Conservation (phyloP, 2,888 invertebrate species). For the Phortica magna region DNA sequence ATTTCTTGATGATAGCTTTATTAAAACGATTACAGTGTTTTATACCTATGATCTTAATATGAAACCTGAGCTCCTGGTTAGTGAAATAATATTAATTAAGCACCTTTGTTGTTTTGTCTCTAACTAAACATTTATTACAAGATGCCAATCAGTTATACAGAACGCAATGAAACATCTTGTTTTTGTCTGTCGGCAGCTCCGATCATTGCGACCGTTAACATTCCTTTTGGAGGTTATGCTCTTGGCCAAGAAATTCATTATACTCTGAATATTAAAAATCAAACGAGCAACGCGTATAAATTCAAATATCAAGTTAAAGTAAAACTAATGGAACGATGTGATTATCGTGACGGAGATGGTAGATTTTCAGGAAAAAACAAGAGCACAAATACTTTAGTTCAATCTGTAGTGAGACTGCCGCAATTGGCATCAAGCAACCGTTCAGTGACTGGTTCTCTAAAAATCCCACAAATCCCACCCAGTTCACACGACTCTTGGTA, state of each 20-base stretch:
- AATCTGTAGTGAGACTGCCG: too few species aligned
- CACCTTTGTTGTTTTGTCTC: too few species aligned
- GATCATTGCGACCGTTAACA: conserved; percentile 48
- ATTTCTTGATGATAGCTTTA: conserved; percentile 80
- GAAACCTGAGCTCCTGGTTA: conserved; percentile 83
- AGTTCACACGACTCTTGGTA: conserved; percentile 39
- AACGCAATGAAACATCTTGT: conserved; percentile 52
- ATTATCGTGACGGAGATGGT: too few species aligned
- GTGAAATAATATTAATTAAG: conserved; percentile 36
- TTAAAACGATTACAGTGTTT: conserved; percentile 83
- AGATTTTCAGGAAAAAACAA: too few species aligned
- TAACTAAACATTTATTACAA: conserved; percentile 23
- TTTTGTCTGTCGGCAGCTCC: conserved; percentile 56
- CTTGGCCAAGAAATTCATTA: conserved; percentile 58
- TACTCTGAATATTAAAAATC: conserved; percentile 55
- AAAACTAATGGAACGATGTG: conserved; percentile 35
- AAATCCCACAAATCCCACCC: conserved; percentile 43
- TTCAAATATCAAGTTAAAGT: conserved; percentile 45
- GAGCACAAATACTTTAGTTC: too few species aligned
- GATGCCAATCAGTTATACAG: conserved; percentile 48
- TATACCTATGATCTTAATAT: conserved; percentile 88
- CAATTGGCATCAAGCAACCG: too few species aligned
- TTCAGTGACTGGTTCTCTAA: too few species aligned
- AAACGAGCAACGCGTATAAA: conserved; percentile 52
- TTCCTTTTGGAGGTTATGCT: conserved; percentile 61